Percentiles rank a stretch among this genome's conserved stretches.
These are phyloP conservation scores for Platycheirus albimanus DNA, from an alignment of 2,888 invertebrate genomes.

Conservation along the genomic window DNA sequence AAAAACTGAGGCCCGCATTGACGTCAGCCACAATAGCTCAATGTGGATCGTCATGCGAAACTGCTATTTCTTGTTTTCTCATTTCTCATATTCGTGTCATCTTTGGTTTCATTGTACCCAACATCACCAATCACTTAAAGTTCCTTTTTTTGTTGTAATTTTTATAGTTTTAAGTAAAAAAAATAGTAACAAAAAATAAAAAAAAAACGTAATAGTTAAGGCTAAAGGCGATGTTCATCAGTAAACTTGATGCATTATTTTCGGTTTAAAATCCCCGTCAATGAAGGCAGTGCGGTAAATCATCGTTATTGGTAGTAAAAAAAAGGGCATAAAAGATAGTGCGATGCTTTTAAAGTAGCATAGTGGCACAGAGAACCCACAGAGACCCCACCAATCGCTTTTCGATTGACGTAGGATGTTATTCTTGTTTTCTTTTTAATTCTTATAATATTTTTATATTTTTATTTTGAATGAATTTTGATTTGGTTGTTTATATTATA, in stretches of 20 bases:
- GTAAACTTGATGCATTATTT: slow-evolving; percentile 7
- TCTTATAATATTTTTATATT: slow-evolving; percentile 10
- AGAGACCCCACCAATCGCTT: neutral
- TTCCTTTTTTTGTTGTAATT: neutral
- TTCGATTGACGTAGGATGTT: slow-evolving; percentile 31
- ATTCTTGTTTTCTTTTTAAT: slow-evolving; percentile 25
- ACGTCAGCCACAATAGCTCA: slow-evolving; percentile 51
- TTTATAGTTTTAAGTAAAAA: slow-evolving; percentile 6
- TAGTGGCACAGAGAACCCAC: neutral
- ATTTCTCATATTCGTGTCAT: slow-evolving; percentile 44
- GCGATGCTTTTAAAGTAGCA: slow-evolving; percentile 5
- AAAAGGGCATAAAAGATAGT: slow-evolving; percentile 22
- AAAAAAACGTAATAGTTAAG: neutral
- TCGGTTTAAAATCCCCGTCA: neutral
- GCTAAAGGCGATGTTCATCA: neutral
- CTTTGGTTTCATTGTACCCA: slow-evolving; percentile 26
- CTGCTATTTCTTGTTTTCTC: slow-evolving; percentile 67
- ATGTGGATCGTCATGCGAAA: slow-evolving; percentile 47
- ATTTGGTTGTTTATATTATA: slow-evolving; percentile 23
- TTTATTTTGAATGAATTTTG: slow-evolving; percentile 12
- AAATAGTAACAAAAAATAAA: neutral
- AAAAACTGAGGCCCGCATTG: slow-evolving; percentile 46
- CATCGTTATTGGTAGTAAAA: neutral
- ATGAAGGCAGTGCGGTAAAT: slow-evolving; percentile 3
- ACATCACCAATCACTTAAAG: slow-evolving; percentile 31